Base-by-base conservation (phyloP, 1,140 invertebrate genomes). In the Sarcophaga peregrina region DNA sequence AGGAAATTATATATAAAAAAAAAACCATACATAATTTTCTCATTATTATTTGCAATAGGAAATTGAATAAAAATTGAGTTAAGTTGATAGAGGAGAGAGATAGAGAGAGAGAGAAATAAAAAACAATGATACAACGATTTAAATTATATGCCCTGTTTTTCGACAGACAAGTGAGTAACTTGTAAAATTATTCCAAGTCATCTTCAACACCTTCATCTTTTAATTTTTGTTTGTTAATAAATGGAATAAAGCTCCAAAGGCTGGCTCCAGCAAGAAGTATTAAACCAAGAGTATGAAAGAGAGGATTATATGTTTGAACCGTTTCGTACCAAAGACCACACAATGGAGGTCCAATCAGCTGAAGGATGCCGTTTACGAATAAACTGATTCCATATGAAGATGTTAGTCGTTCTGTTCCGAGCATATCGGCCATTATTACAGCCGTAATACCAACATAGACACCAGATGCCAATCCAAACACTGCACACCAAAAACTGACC, bases 371-470 rank as follows among this genome's bases (percentile, higher is more conserved):
- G 87, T 96, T 96, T 8, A 96, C 93, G 86, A 96, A 96, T 6
- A 97, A 91, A 83, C 95, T 96, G 46, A 97, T 96, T 7, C 96
- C 96, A 85, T 96, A 97, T 0, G 95, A 96, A 0, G 95, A 96
- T 81, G 95, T 95, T 4, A 97, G 87, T n/a, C 95, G 92, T 85
- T 97, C 96, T 1, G 94, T 94, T 0, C 96, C 96, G 2, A 97
- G 87, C 93, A 96, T 94, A 88, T 96, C 95, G 0, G 95, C 95
- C 95, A 96, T 96, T 0, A 96, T 95, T 46, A 96, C 94, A 3
- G 96, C 95, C 1, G 95, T 96, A 1, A 96, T 94, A 15, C 96
- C 96, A 0, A 96, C 95, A 87, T 96, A 96, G n/a, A 94, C 93
- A n/a, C 96, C 96, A 0, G 96, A 96, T 9, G 95, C 93, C 5